phyloP scores from a whole-genome alignment of 2,113 vertebrate species.

The Recurvirostra avosetta region DNA sequence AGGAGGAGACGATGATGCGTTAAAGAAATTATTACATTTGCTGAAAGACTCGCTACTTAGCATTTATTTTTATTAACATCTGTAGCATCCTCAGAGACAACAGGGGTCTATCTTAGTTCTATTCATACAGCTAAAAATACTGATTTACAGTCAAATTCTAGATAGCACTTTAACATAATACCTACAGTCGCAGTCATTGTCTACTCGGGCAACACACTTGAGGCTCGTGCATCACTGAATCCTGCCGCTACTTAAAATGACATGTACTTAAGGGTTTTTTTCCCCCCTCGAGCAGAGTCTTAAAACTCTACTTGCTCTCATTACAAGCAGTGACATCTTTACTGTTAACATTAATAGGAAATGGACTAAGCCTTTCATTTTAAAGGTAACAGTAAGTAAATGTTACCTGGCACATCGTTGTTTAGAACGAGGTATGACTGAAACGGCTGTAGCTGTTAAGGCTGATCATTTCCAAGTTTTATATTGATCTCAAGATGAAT shows the following conservation, averaged over 20 bases:
- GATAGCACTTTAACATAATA: background rate
- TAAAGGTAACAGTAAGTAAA: background rate
- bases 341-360: background rate
- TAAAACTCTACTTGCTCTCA: background rate
- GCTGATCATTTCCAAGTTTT: background rate
- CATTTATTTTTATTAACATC: background rate
- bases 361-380: background rate
- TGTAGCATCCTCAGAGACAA: background rate
- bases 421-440: background rate
- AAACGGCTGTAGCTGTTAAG: background rate
- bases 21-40: background rate
- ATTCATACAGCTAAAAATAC: background rate
- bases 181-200: background rate
- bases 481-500: background rate
- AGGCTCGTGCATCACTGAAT: background rate
- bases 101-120: background rate
- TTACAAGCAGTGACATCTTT: background rate
- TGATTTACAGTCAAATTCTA: background rate
- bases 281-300: background rate
- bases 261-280: background rate
- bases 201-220: background rate
- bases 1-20: background rate
- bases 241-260: background rate
- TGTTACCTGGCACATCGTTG: accelerated
- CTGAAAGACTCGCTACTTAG: background rate